Evolutionary conservation across 2,113 vertebrate genomes (phyloP).

Genomic region (Cathartes aura): DNA sequence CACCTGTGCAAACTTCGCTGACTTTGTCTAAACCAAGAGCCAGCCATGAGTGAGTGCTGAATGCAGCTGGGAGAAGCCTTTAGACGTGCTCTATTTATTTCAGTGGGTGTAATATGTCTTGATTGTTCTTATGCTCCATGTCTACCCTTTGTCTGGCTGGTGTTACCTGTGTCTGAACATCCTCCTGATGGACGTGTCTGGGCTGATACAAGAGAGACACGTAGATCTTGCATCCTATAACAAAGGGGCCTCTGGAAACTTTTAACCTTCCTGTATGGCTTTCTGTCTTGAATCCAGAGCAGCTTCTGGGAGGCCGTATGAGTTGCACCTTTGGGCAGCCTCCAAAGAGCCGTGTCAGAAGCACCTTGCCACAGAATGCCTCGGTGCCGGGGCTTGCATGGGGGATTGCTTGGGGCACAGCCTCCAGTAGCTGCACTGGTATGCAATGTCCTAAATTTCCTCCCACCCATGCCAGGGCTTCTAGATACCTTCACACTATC

Average conservation of each 20-base stretch:
- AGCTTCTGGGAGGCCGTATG: not conserved
- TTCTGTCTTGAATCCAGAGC: not conserved
- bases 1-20: not conserved
- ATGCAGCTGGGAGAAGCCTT: not conserved
- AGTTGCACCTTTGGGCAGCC: not conserved
- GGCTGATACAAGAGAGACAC: not conserved
- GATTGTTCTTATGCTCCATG: not conserved
- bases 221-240: not conserved
- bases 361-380: not conserved
- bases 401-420: not conserved
- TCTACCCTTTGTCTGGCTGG: not conserved
- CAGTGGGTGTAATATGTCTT: not conserved
- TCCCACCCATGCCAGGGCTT: not conserved
- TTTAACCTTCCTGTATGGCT: not conserved
- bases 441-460: not conserved
- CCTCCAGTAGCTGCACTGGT: not conserved
- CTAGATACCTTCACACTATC: not conserved
- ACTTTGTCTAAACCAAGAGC: not conserved
- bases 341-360: not conserved
- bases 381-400: rapidly evolving
- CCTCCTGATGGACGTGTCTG: not conserved
- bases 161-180: not conserved
- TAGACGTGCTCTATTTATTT: not conserved
- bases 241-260: not conserved
- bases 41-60: not conserved